These are phyloP conservation scores for Otocyon megalotis DNA, from an alignment of 2,113 vertebrate species.

Conservation along the genomic window DNA sequence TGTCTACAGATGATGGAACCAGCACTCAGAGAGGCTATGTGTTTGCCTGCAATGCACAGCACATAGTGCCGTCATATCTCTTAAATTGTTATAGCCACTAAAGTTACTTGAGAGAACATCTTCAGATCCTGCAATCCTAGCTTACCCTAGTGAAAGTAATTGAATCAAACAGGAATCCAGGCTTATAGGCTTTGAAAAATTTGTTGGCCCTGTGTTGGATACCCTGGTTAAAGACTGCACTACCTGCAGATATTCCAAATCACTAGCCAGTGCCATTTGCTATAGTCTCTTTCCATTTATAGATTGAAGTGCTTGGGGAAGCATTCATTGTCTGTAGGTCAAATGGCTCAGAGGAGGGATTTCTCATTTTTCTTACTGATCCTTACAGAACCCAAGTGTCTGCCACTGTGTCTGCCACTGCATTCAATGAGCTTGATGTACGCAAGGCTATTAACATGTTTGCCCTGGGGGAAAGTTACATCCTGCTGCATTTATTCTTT, in stretches of 20 bases:
- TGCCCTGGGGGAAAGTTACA: neutral
- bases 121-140: neutral
- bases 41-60: neutral
- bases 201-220: neutral
- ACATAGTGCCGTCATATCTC: neutral
- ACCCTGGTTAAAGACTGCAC: neutral
- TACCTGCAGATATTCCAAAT: neutral
- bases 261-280: neutral
- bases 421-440: neutral
- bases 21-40: neutral
- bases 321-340: neutral
- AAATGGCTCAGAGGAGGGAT: neutral
- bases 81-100: neutral
- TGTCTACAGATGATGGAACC: neutral
- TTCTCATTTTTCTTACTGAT: neutral
- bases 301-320: neutral
- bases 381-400: neutral
- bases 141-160: neutral
- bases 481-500: neutral
- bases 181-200: neutral
- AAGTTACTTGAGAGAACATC: neutral
- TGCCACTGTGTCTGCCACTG: neutral
- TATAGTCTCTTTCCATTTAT: neutral
- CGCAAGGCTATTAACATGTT: neutral
- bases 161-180: neutral